These are phyloP conservation scores for Chaetodon trifasciatus DNA, from an alignment of 2,797 vertebrate genomes.

Conservation along the genomic window DNA sequence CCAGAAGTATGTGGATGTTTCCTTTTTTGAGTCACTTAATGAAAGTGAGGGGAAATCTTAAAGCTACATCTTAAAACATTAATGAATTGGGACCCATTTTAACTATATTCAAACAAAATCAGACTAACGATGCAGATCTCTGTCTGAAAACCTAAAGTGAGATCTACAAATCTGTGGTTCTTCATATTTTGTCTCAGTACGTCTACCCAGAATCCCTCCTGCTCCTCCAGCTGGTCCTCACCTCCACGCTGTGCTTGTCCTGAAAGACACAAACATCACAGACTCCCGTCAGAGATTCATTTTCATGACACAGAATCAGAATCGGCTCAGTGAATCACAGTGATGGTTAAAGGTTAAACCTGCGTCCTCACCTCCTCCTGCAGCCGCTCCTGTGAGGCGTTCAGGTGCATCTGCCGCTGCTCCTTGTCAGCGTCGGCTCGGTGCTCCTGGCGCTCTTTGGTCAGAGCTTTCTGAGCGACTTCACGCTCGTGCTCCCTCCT, in stretches of 20 bases:
- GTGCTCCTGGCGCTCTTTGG: conserved; percentile 92
- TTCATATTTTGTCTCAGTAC: conserved; percentile 83
- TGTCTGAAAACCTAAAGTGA: background rate
- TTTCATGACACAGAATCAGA: background rate
- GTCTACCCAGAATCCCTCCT: conserved; percentile 61
- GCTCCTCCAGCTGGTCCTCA: conserved; percentile 89
- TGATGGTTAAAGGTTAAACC: rapidly evolving
- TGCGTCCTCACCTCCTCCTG: conserved; percentile 90
- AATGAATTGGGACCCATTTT: no score
- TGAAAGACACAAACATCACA: conserved; percentile 78
- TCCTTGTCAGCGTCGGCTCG: conserved; percentile 92
- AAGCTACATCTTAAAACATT: no score
- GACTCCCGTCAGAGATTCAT: background rate
- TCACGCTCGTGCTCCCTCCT: conserved; percentile 93
- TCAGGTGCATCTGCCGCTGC: conserved; percentile 91
- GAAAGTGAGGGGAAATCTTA: no score
- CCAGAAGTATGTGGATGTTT: no score
- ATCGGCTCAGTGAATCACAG: background rate
- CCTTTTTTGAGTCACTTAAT: no score
- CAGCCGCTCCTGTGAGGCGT: conserved; percentile 90
- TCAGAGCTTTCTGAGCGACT: conserved; percentile 94
- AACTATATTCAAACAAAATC: no score
- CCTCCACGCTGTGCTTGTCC: conserved; percentile 95
- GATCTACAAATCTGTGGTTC: background rate
- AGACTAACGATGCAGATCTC: no score